Evolutionary conservation across 2,113 vertebrate genomes (phyloP).

Genomic region (Anolis carolinensis): DNA sequence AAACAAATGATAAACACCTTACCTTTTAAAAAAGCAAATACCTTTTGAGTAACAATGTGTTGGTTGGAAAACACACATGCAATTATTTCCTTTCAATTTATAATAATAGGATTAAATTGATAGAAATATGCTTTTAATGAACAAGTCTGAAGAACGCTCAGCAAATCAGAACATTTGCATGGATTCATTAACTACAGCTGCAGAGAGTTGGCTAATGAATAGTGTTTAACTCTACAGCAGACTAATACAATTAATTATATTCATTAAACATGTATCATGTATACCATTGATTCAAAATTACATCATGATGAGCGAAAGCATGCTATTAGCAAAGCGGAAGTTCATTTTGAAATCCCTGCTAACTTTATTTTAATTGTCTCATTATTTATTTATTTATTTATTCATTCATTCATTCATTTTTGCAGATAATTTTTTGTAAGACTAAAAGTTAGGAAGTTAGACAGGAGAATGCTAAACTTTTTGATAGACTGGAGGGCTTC

Average conservation of each 20-base stretch:
- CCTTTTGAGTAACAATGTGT: background rate
- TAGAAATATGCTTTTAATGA: conserved; percentile 24
- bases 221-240: conserved; percentile 11
- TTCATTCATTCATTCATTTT: too few species aligned
- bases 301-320: accelerated
- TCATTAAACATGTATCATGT: conserved; percentile 21
- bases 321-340: background rate
- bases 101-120: conserved; percentile 9
- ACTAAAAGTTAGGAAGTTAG: conserved; percentile 84
- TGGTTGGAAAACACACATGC: background rate
- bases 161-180: conserved; percentile 17
- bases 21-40: background rate
- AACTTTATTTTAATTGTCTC: conserved; percentile 5
- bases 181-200: conserved; percentile 22
- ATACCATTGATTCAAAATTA: background rate
- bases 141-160: background rate
- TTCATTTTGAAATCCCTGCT: background rate
- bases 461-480: conserved; percentile 78
- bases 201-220: conserved; percentile 19
- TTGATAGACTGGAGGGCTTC: conserved; percentile 55
- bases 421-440: conserved; percentile 82
- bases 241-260: conserved; percentile 30
- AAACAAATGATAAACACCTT: background rate
- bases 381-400: background rate
- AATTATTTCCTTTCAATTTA: conserved; percentile 9